Percentiles rank a stretch among this genome's conserved stretches.
These are phyloP conservation scores for Hydropotes inermis DNA, from an alignment of 2,113 vertebrate genomes.

Conservation along the genomic window DNA sequence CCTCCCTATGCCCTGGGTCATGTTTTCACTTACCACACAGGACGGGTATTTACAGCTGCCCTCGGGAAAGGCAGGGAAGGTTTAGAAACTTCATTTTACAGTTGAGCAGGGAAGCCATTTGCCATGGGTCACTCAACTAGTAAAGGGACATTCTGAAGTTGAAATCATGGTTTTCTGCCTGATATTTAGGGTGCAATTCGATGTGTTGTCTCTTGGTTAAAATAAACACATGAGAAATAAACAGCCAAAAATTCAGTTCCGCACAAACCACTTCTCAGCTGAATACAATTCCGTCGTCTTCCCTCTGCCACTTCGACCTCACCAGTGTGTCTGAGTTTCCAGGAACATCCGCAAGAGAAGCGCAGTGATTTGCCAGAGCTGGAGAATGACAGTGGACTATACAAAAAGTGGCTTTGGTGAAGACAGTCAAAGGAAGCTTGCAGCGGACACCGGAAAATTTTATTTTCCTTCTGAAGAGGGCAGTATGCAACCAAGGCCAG, in stretches of 20 bases:
- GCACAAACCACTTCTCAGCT: background rate
- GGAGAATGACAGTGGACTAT: background rate
- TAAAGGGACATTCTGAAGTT: background rate
- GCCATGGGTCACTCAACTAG: background rate
- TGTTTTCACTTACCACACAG: background rate
- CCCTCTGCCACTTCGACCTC: background rate
- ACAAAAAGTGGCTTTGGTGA: background rate
- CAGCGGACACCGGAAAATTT: fast-evolving
- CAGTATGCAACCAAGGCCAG: background rate
- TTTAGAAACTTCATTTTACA: background rate
- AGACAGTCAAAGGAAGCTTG: background rate
- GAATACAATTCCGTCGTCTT: background rate
- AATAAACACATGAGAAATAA: background rate
- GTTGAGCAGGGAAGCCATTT: background rate
- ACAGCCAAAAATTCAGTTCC: background rate
- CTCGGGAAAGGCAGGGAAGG: background rate
- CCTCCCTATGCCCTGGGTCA: fast-evolving
- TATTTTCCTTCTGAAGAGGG: constrained; percentile 50
- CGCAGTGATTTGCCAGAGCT: background rate
- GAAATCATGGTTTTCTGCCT: background rate
- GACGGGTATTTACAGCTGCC: background rate
- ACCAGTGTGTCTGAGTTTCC: background rate
- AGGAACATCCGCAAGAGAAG: background rate
- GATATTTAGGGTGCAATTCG: background rate
- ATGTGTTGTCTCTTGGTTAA: background rate